Base-by-base conservation (phyloP, 2,797 vertebrate species). In the Tinamus major region DNA sequence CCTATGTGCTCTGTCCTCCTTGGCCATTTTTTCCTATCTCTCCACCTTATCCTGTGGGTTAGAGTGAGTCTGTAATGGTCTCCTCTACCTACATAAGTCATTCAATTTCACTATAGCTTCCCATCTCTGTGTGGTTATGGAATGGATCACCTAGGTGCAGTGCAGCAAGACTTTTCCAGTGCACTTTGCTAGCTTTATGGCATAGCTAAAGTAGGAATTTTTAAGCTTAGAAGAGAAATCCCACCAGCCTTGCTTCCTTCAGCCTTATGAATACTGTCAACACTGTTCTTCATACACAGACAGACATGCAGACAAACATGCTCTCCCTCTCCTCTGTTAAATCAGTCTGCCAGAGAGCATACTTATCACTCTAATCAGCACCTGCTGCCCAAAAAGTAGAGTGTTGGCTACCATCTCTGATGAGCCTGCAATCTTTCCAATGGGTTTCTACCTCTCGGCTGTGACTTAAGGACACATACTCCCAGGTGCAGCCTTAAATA, bases 1-100 rank as follows among this genome's bases (percentile, higher is more conserved):
- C 41, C 8, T 2, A 17, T 15, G 1, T 26, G 4, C 9, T 21
- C 2, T 26, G 1, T 46, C 13, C 5, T 19, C 48, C 15, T 16
- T 31, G 18, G 6, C 8, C 24, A 3, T 44, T 31, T 84, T 41
- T 53, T 7, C 19, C 62, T 69, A 10, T 33, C 21, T 81, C 7
- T 42, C 20, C 35, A 1, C 63, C 69, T 61, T 72, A 44, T 46
- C 7, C 1, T 0, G 5, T n/a, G 42, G 11, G 6, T 74, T 69
- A 3, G 2, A 6, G 7, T 56, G 46, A 72, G 4, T 19, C 18
- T 48, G 24, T 13, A 8, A 8, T 49, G 29, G 14, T 49, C 20
- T 8, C 8, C 48, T 26, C 35, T 26, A 13, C 20, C 23, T 14
- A 27, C 1, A 3, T 7, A 41, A 44, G 53, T 81, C 2, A 19